phyloP scores from a whole-genome alignment of 2,888 invertebrate species.

The Prenolepis imparis region DNA sequence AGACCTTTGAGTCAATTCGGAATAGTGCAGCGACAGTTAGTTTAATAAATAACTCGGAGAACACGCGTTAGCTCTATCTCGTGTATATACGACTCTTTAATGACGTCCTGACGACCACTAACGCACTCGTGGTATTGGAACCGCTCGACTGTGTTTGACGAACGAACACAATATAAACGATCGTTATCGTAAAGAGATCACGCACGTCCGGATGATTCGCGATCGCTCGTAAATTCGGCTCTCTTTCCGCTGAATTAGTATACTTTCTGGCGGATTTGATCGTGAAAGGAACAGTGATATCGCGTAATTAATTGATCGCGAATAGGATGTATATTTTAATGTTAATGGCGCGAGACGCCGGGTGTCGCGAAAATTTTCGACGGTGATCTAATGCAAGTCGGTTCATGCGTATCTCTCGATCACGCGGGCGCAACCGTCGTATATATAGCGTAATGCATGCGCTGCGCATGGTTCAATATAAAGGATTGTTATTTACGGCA shows the following conservation, averaged over 20 bases:
- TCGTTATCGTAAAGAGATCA: conserved; percentile 43
- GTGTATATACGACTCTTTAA: conserved; percentile 49
- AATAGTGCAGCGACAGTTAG: conserved; percentile 56
- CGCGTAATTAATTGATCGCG: conserved; percentile 54
- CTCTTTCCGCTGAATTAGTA: neutral
- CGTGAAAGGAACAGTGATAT: conserved; percentile 36
- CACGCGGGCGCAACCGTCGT: conserved; percentile 54
- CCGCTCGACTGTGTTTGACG: conserved; percentile 17
- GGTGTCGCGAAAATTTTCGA: conserved; percentile 64
- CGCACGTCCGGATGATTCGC: conserved; percentile 19
- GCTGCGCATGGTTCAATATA: conserved; percentile 67
- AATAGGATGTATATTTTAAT: conserved; percentile 55
- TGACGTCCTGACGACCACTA: conserved; percentile 31
- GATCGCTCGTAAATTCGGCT: conserved; percentile 29
- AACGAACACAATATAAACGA: conserved; percentile 12
- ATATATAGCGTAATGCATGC: conserved; percentile 18
- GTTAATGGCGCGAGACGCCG: conserved; percentile 64
- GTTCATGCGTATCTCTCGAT: conserved; percentile 73
- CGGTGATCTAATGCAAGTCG: conserved; percentile 68
- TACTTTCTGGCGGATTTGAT: neutral
- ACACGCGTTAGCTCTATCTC: neutral
- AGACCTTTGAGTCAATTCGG: conserved; percentile 60
- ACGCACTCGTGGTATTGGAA: neutral
- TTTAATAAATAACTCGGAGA: conserved; percentile 59
- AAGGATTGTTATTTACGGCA: conserved; percentile 78